These are phyloP conservation scores for Psococerastis gibbosa DNA, from an alignment of 2,888 invertebrate species.

Conservation along the genomic window DNA sequence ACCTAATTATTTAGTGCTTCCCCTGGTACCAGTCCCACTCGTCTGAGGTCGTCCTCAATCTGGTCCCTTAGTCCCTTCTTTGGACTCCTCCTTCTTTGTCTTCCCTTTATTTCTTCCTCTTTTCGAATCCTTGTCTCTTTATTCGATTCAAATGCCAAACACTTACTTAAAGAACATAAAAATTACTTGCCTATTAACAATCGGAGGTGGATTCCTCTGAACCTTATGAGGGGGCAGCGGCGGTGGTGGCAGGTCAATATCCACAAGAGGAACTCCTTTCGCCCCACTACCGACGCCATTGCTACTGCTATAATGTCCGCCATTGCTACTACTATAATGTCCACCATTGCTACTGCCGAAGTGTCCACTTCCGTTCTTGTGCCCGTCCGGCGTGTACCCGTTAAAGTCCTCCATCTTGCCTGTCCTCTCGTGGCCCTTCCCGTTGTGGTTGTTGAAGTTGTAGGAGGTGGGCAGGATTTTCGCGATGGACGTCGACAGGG, in stretches of 20 bases:
- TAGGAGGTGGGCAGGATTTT: conserved; percentile 12
- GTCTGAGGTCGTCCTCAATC: too few species aligned
- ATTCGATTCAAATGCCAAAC: too few species aligned
- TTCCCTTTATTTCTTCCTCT: too few species aligned
- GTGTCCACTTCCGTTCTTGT: not conserved
- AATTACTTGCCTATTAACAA: not conserved
- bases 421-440: not conserved
- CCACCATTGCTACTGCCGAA: not conserved
- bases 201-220: conserved; percentile 9
- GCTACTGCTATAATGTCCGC: not conserved
- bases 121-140: too few species aligned
- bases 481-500: conserved; percentile 17
- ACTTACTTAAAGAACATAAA: too few species aligned
- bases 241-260: conserved; percentile 35
- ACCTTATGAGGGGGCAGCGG: conserved; percentile 37
- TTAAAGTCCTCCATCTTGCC: not conserved
- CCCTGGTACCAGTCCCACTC: too few species aligned
- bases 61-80: too few species aligned
- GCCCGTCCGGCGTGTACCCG: not conserved
- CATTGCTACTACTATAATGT: conserved; percentile 1
- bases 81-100: too few species aligned
- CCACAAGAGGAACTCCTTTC: conserved; percentile 13
- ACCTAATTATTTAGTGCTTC: too few species aligned
- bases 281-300: not conserved
- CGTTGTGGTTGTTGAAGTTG: conserved; percentile 9